Evolutionary conservation across 64 coral and sea anemone species (phyloP), one percentile per base, ranked within the genome.

Genomic region (Anthopleura sola): DNA sequence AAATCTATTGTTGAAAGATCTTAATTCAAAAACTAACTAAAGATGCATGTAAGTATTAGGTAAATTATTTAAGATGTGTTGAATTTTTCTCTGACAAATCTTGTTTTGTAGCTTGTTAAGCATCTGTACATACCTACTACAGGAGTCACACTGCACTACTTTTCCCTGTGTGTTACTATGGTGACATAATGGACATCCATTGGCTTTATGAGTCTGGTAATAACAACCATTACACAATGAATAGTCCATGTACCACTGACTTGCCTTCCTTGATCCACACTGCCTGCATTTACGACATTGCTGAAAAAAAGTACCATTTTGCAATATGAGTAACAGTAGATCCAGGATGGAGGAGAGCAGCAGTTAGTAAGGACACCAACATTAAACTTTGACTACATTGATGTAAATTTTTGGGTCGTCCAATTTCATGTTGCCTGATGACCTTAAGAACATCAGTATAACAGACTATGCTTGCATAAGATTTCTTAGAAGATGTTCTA

Each of bases 111-210:
- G 32, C 5, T 36, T 36, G 31, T 34, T 71, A 14, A 66, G 28
- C 24, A 7, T 5, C 19, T 60, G 9, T 15, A 69, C 64, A 2
- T 71, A 99, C 97, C 90, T 99, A 87, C 90, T 99, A 75, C 97
- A 99, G 0, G 97, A 94, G 37, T 99, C 93, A 88, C 97, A 99
- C 60, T 99, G 97, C 20, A 99, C 90, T 3, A 88, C 88, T 60
- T 86, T 89, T 32, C 85, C 69, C 32, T 90, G 84, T 13, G 75
- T 87, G 49, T 90, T 91, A 26, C 85, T 84, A 6, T 92, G 71
- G 60, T 90, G 88, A 76, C 97, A 99, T 3, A 99, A 32, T 46
- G 97, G 97, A 90, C 97, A 99, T 6, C 62, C 84, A 75, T 87
- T 94, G 17, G 78, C 47, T 32, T 88, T 95, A 49, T 92, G 87